These are phyloP conservation scores for Chanos chanos DNA, from an alignment of 2,797 vertebrate species.

Conservation along the genomic window DNA sequence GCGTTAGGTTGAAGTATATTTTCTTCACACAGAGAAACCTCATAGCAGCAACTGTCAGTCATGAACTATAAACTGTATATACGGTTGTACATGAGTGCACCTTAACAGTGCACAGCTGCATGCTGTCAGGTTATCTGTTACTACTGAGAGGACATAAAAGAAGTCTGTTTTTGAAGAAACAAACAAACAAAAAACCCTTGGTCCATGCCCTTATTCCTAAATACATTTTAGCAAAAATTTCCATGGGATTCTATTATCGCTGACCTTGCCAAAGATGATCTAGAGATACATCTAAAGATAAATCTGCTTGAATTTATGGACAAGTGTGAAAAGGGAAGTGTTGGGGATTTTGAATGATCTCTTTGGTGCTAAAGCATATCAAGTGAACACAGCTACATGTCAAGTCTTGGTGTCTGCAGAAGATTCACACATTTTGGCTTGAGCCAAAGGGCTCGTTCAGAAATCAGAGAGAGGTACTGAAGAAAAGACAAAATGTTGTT, in stretches of 20 bases:
- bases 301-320: too few species aligned
- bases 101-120: too few species aligned
- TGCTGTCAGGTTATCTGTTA: neutral
- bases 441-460: constrained; percentile 25
- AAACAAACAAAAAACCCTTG: too few species aligned
- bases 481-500: constrained; percentile 2
- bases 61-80: neutral
- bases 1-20: neutral
- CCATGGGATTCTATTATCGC: too few species aligned
- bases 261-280: too few species aligned
- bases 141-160: too few species aligned
- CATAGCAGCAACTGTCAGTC: neutral
- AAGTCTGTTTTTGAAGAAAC: too few species aligned
- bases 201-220: too few species aligned
- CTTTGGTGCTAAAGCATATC: constrained; percentile 69
- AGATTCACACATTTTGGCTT: constrained; percentile 27
- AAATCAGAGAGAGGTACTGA: constrained; percentile 17
- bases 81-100: too few species aligned
- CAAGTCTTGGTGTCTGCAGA: constrained; percentile 60
- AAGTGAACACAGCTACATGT: constrained; percentile 60
- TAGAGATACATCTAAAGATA: too few species aligned
- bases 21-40: neutral
- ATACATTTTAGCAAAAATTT: neutral
- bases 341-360: constrained; percentile 4
- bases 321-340: constrained; percentile 10